These are phyloP conservation scores for Gadus chalcogrammus DNA, from an alignment of 2,113 vertebrate genomes.

Conservation along the genomic window DNA sequence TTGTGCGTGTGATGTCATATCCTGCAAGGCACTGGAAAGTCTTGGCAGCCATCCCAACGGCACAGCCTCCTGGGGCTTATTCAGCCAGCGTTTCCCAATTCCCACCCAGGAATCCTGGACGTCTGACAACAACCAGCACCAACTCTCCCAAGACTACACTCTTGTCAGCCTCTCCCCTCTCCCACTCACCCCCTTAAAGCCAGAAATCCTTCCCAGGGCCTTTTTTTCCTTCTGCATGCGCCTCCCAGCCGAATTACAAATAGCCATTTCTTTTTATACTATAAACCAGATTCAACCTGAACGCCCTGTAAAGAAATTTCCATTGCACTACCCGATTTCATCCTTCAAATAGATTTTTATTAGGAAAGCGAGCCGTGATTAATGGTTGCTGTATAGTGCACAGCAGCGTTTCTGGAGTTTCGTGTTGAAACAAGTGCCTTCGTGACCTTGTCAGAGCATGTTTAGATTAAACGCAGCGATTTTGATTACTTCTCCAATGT, in stretches of 20 bases:
- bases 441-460: constrained; percentile 66
- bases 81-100: constrained; percentile 72
- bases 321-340: constrained; percentile 28
- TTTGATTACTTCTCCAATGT: constrained; percentile 32
- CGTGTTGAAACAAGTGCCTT: constrained; percentile 57
- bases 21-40: constrained; percentile 53
- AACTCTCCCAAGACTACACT: constrained; percentile 63
- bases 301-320: constrained; percentile 35
- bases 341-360: constrained; percentile 43
- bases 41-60: constrained; percentile 63
- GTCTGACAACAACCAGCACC: constrained; percentile 72
- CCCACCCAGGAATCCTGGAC: constrained; percentile 77
- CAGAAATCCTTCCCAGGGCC: constrained; percentile 27
- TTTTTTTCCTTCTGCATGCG: constrained; percentile 30
- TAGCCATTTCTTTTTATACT: constrained; percentile 39
- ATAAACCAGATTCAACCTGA: constrained; percentile 45
- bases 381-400: constrained; percentile 36
- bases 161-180: constrained; percentile 54
- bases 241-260: constrained; percentile 49
- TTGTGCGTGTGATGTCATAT: constrained; percentile 66
- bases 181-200: constrained; percentile 40
- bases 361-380: constrained; percentile 50
- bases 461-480: constrained; percentile 46
- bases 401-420: constrained; percentile 42
- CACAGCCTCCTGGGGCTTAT: constrained; percentile 66